Base-by-base conservation (phyloP, 64 coral and sea anemone species). In the Dendronephthya gigantea region DNA sequence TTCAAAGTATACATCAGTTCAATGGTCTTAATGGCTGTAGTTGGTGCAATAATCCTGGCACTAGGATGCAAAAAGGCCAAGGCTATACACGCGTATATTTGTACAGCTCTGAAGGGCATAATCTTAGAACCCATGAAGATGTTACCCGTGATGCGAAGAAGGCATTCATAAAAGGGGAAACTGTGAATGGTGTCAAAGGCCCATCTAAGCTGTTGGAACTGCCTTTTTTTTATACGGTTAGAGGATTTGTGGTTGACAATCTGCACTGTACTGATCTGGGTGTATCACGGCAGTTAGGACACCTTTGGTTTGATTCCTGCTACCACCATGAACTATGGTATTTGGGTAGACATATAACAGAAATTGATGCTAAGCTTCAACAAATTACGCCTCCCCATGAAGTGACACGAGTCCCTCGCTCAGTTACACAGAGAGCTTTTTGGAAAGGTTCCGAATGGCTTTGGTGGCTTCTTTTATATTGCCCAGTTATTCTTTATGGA, bases 161-260 rank as follows among this genome's bases (percentile, higher is more conserved):
- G 36, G 72, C 72, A 1, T 39, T 36, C 32, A 9, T 11, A 15
- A 79, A 79, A 12, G 37, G 37, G 22, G 72, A 79, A 79, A 29
- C 72, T 29, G 72, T 79, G 17, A 36, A 39, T 12, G 72, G 72
- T 2, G 72, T 79, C 32, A 79, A 79, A 39, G 31, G 72, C 27
- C 72, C 72, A 39, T 36, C 72, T 0, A 34, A 15, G 15, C 36
- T 79, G 2, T 79, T 33, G 34, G 22, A 39, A 8, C 8, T 79
- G 36, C 30, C 36, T 36, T 79, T 12, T 79, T 79, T 79, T 39
- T 29, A 79, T 19, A 79, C 36, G 34, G 72, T 19, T 0, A 79
- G 72, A 79, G 72, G 72, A 28, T 79, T 79, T 79, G 72, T 79
- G 7, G 72, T 79, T 12, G 72, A 79, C 72, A 79, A 79, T 33